phyloP scores from a whole-genome alignment of 1,140 invertebrate species.

The Drosophila erecta region DNA sequence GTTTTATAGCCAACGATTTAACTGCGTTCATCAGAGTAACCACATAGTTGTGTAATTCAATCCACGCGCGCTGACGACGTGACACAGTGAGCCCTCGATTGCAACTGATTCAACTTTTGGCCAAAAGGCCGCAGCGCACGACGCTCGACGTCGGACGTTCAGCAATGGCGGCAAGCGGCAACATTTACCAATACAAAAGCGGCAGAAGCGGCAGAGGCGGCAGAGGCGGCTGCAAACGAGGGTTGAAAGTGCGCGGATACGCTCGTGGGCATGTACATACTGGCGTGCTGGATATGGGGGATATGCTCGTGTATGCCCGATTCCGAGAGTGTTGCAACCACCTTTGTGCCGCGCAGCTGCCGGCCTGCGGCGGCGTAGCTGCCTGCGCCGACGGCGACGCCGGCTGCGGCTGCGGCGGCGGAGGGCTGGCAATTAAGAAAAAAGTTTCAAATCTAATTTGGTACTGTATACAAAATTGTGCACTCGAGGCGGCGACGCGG shows the following conservation, averaged over 20 bases:
- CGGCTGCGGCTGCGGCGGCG: slow-evolving; percentile 12
- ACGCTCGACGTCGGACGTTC: slow-evolving; percentile 8
- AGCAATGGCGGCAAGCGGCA: slow-evolving; percentile 79
- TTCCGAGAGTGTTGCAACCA: slow-evolving; percentile 78
- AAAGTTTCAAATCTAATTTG: slow-evolving; percentile 84
- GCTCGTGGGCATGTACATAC: too few relatives aligned
- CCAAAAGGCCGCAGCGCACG: slow-evolving; percentile 52
- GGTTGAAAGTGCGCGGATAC: slow-evolving; percentile 59
- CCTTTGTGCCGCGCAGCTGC: slow-evolving; percentile 61
- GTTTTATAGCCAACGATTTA: not conserved
- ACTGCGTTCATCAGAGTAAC: slow-evolving; percentile 15
- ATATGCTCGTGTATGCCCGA: slow-evolving; percentile 5
- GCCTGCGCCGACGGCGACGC: slow-evolving; percentile 13
- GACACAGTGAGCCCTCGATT: slow-evolving; percentile 77
- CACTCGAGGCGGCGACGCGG: slow-evolving; percentile 71
- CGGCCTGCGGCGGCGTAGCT: slow-evolving; percentile 29
- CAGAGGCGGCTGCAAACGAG: slow-evolving; percentile 18
- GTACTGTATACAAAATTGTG: slow-evolving; percentile 84
- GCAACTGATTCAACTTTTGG: slow-evolving; percentile 84
- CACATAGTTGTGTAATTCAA: slow-evolving; percentile 12
- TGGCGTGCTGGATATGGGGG: too few relatives aligned
- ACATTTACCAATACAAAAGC: slow-evolving; percentile 83
- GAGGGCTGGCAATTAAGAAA: slow-evolving; percentile 77
- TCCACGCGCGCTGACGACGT: slow-evolving; percentile 66
- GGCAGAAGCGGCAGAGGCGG: slow-evolving; percentile 2